A percentile compares a stretch with the other conserved stretches of the same genome.
phyloP scores from a whole-genome alignment of 2,888 invertebrate species.

The Rhagonycha lutea region DNA sequence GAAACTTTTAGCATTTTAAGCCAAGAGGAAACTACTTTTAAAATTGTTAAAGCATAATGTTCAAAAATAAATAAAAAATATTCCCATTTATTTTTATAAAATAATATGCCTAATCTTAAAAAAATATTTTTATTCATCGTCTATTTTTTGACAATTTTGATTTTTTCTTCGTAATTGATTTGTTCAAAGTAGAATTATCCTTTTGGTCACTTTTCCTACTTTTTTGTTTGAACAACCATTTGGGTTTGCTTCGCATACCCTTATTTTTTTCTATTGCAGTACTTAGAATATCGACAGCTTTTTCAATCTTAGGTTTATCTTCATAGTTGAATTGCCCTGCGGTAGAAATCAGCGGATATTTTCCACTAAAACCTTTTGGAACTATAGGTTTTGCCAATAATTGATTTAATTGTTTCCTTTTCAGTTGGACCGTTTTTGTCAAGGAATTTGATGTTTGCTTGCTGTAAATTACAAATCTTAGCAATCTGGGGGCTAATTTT shows the following conservation, averaged over 20 bases:
- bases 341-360: constrained; percentile 57
- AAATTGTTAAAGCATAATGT: no score
- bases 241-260: constrained; percentile 37
- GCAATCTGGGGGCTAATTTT: constrained; percentile 11
- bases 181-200: neutral
- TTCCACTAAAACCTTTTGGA: constrained; percentile 70
- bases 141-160: neutral
- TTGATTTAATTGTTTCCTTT: constrained; percentile 58
- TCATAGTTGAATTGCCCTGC: constrained; percentile 37
- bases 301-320: constrained; percentile 44
- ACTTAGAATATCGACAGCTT: constrained; percentile 61
- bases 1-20: no score
- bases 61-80: no score
- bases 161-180: neutral
- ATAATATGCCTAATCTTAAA: neutral
- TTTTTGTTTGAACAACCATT: constrained; percentile 43
- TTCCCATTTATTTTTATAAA: no score
- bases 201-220: constrained; percentile 7
- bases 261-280: constrained; percentile 48
- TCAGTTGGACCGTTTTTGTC: constrained; percentile 55
- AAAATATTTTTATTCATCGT: neutral
- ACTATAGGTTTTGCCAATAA: constrained; percentile 66
- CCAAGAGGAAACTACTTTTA: no score
- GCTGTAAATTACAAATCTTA: constrained; percentile 39
- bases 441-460: constrained; percentile 36